phyloP scores from a whole-genome alignment of 2,888 invertebrate species.

The Monopis laevigella region DNA sequence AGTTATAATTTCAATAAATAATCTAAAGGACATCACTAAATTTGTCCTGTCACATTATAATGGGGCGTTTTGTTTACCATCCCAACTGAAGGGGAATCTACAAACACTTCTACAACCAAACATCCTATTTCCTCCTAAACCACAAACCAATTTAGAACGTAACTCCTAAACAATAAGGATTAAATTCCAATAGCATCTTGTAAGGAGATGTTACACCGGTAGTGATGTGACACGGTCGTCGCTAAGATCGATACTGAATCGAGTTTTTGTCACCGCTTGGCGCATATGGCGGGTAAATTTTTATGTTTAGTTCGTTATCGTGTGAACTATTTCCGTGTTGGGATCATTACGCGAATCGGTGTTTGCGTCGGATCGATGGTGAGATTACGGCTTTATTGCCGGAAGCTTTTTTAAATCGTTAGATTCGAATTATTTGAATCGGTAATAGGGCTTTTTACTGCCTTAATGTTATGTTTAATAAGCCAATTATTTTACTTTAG shows the following conservation, averaged over 20 bases:
- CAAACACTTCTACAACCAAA: conserved; percentile 20
- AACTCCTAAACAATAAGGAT: not conserved
- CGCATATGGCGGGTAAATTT: conserved; percentile 2
- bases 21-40: conserved; percentile 29
- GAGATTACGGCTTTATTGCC: too few relatives aligned
- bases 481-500: too few relatives aligned
- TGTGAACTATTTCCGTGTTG: not conserved
- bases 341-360: too few relatives aligned
- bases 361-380: too few relatives aligned
- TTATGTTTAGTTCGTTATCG: not conserved
- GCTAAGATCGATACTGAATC: conserved; percentile 11
- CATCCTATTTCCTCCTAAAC: conserved; percentile 19
- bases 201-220: not conserved
- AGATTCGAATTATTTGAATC: too few relatives aligned
- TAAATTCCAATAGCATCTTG: not conserved
- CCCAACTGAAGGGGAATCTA: conserved; percentile 50
- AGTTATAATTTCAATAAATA: conserved; percentile 23
- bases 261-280: conserved; percentile 10
- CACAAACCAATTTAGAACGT: not conserved
- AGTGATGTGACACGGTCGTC: conserved; percentile 1
- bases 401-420: too few relatives aligned
- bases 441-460: too few relatives aligned
- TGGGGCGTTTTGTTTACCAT: conserved; percentile 65
- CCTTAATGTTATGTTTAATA: too few relatives aligned
- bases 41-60: conserved; percentile 48